These are phyloP conservation scores for Sisyra terminalis DNA, from an alignment of 2,888 invertebrate species.

Conservation along the genomic window DNA sequence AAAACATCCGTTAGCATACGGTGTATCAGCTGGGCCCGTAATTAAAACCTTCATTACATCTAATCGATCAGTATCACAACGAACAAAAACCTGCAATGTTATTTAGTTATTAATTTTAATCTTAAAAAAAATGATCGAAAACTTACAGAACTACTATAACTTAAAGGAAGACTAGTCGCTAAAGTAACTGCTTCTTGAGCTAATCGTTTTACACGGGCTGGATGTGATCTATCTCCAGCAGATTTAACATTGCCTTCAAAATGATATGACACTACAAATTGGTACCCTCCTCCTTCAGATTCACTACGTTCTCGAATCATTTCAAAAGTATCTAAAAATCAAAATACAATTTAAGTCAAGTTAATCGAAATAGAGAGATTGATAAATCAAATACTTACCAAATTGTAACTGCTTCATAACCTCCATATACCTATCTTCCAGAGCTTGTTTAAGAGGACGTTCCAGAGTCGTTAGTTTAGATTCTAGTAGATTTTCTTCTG, in stretches of 20 bases:
- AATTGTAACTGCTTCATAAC: constrained; percentile 84
- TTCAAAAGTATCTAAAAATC: constrained; percentile 68
- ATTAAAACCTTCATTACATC: constrained; percentile 94
- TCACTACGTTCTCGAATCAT: constrained; percentile 70
- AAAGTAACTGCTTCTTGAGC: constrained; percentile 92
- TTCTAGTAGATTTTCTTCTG: constrained; percentile 12
- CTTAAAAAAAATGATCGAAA: neutral
- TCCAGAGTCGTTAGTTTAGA: constrained; percentile 28
- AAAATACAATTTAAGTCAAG: no score
- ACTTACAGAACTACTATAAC: constrained; percentile 61
- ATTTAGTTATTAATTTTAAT: neutral
- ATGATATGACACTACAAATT: constrained; percentile 78
- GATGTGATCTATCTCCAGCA: constrained; percentile 73
- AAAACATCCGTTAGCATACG: constrained; percentile 84
- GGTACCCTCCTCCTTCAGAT: constrained; percentile 49
- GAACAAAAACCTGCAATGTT: constrained; percentile 58
- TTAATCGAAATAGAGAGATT: no score
- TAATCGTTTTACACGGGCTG: constrained; percentile 73
- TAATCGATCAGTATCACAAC: constrained; percentile 84
- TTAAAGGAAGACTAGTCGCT: constrained; percentile 80
- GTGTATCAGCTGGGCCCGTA: constrained; percentile 81
- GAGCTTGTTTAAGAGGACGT: constrained; percentile 33
- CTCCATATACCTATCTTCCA: constrained; percentile 66
- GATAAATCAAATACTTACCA: constrained; percentile 35
- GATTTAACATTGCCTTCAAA: constrained; percentile 76